Evolutionary conservation across 2,888 invertebrate species (phyloP).

Genomic region (Halictus ligatus): DNA sequence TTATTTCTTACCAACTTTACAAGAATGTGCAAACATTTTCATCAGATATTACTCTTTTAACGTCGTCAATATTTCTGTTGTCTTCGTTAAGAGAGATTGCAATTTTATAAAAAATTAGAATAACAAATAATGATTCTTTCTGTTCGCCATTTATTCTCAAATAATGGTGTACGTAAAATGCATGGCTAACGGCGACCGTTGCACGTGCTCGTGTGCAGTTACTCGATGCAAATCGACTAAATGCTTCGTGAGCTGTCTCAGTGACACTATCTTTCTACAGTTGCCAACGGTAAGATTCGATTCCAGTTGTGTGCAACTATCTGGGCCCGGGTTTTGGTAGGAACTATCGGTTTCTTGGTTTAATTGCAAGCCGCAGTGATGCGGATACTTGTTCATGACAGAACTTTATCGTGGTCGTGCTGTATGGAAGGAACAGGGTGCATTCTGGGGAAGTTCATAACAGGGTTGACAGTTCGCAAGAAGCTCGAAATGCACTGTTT

Average conservation of each 20-base stretch:
- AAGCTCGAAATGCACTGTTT: not conserved
- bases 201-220: not conserved
- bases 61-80: not conserved
- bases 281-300: not conserved
- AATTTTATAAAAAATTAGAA: not conserved
- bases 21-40: not conserved
- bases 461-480: not conserved
- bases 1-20: not conserved
- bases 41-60: not conserved
- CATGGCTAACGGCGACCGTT: not conserved
- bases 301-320: not conserved
- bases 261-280: not conserved
- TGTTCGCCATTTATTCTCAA: not conserved
- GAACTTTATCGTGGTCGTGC: conserved; percentile 6
- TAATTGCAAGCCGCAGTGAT: not conserved
- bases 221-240: not conserved
- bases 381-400: not conserved
- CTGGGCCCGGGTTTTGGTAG: not conserved
- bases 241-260: not conserved
- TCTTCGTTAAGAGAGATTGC: no score
- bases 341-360: conserved; percentile 13
- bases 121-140: not conserved
- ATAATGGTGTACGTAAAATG: not conserved
- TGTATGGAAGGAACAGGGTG: not conserved
- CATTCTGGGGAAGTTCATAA: not conserved